Evolutionary conservation across 23 tunicate genomes (phyloP).

Genomic region (Phallusia fumigata): DNA sequence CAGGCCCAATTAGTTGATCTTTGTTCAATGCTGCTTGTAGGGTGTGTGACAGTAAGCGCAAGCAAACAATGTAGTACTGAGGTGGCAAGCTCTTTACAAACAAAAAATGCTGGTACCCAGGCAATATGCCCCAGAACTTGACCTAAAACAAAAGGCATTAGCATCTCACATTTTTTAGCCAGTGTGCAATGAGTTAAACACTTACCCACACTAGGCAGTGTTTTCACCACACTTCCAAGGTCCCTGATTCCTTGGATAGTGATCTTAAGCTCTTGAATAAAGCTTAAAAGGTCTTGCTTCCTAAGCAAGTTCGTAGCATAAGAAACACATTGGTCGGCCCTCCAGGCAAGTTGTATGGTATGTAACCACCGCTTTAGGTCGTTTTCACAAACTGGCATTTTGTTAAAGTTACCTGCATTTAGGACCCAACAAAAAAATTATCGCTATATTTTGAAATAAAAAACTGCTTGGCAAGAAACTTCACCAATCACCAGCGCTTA

Average conservation of each 20-base stretch:
- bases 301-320: background rate
- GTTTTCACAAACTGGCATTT: background rate
- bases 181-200: background rate
- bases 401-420: too few species aligned
- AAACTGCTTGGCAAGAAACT: too few species aligned
- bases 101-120: conserved; percentile 9
- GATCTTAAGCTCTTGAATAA: background rate
- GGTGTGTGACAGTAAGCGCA: background rate
- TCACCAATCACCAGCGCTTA: too few species aligned
- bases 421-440: too few species aligned
- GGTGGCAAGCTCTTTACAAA: background rate
- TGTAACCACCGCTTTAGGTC: background rate
- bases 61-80: background rate
- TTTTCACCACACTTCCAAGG: background rate
- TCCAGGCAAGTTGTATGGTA: background rate
- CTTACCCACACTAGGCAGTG: background rate
- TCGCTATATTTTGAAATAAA: too few species aligned
- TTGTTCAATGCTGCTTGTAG: background rate
- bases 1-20: background rate
- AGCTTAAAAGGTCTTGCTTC: background rate
- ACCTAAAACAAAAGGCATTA: background rate
- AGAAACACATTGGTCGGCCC: background rate
- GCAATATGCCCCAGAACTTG: background rate
- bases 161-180: background rate
- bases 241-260: background rate